Evolutionary conservation across 37 sponge, comb jelly and placozoan genomes (phyloP).

Genomic region (Haliclona indistincta): DNA sequence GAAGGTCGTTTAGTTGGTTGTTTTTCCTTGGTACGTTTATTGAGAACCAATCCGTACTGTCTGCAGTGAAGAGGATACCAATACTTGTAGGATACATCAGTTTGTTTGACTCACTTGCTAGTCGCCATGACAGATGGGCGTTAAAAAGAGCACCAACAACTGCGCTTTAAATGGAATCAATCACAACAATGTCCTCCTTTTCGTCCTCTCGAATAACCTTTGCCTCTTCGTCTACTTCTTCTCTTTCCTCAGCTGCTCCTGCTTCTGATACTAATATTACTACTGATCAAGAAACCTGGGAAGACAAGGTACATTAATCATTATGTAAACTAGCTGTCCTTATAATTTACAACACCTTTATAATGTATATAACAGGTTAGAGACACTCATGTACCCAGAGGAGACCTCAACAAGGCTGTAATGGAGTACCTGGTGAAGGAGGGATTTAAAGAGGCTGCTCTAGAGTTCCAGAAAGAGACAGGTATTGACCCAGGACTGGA

Average conservation of each 20-base stretch:
- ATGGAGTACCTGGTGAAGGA: conserved; percentile 96
- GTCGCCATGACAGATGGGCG: not conserved
- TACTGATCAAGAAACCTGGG: not conserved
- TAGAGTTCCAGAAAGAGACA: conserved; percentile 61
- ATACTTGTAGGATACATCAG: not conserved
- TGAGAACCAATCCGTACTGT: conserved; percentile 58
- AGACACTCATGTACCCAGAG: conserved; percentile 53
- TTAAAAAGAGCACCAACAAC: conserved; percentile 1
- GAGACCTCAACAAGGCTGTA: conserved; percentile 65
- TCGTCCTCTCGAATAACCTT: too few relatives aligned
- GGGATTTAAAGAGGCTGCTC: conserved; percentile 92
- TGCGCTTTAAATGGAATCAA: conserved; percentile 23
- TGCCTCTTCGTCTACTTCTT: too few relatives aligned
- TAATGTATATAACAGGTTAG: conserved; percentile 15
- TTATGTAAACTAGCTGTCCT: not conserved
- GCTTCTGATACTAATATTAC: not conserved
- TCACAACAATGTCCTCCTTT: too few relatives aligned
- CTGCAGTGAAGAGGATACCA: not conserved
- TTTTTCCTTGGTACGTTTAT: not conserved
- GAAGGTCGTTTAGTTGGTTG: conserved; percentile 34
- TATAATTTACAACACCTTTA: not conserved
- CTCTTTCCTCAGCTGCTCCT: not conserved
- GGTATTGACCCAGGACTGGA: conserved; percentile 57
- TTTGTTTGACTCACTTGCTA: not conserved
- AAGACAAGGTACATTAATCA: not conserved